These are phyloP conservation scores for Minunthozetes semirufus DNA, from an alignment of 2,888 invertebrate genomes.

Conservation along the genomic window DNA sequence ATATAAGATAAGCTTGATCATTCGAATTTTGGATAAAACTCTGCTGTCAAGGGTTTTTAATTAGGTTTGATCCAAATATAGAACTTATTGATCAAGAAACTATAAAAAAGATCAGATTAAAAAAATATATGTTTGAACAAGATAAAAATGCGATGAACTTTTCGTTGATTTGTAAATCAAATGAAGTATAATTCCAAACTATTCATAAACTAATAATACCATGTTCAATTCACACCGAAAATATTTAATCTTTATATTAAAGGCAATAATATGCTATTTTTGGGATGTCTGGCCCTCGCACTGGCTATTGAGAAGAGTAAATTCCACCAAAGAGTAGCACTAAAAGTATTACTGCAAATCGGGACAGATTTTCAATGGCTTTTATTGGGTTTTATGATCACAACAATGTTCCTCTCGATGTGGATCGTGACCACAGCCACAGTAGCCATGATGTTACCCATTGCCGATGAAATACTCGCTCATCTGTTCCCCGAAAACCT, in stretches of 20 bases:
- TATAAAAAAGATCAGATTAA: too few species aligned
- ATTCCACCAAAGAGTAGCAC: conserved; percentile 34
- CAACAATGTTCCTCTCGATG: conserved; percentile 35
- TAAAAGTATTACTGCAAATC: conserved; percentile 29
- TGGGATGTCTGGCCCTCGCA: conserved; percentile 37
- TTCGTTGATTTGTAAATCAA: neutral
- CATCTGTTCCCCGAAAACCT: conserved; percentile 28
- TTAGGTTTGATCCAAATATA: too few species aligned
- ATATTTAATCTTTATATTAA: neutral
- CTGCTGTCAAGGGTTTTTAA: too few species aligned
- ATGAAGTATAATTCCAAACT: neutral
- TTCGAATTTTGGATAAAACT: too few species aligned
- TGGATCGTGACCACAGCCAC: conserved; percentile 38
- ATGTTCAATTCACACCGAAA: too few species aligned
- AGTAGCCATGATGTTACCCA: conserved; percentile 39
- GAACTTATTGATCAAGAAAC: too few species aligned
- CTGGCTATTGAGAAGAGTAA: conserved; percentile 35
- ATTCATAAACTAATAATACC: too few species aligned
- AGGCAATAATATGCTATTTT: conserved; percentile 37
- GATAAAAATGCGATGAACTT: too few species aligned
- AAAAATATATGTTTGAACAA: too few species aligned
- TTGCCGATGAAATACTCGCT: conserved; percentile 37
- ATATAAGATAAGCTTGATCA: too few species aligned
- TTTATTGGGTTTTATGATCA: conserved; percentile 36
- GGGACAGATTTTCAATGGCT: conserved; percentile 34